Evolutionary conservation across 2,113 vertebrate species (phyloP).

Genomic region (Cinclus mexicanus): DNA sequence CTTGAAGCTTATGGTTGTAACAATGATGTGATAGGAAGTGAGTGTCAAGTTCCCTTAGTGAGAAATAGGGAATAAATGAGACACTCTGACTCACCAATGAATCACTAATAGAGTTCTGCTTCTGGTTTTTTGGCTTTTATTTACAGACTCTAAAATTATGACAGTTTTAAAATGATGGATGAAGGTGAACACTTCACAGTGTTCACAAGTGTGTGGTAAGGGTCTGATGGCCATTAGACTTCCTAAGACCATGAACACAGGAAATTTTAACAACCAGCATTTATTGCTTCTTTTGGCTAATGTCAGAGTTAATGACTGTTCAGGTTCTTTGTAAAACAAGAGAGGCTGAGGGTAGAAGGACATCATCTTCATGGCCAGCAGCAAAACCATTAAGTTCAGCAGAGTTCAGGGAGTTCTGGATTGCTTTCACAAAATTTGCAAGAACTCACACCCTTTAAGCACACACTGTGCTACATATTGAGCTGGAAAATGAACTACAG

Average conservation of each 20-base stretch:
- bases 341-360: background rate
- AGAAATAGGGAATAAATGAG: conserved; percentile 57
- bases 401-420: background rate
- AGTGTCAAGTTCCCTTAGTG: conserved; percentile 68
- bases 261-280: background rate
- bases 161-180: background rate
- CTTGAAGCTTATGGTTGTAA: conserved; percentile 58
- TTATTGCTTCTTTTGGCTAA: background rate
- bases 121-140: conserved; percentile 51
- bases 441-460: background rate
- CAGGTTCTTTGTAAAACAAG: background rate
- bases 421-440: background rate
- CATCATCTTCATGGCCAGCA: background rate
- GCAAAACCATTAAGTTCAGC: background rate
- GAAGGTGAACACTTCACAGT: background rate
- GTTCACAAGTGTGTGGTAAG: background rate
- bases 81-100: conserved; percentile 73
- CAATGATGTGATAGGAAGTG: conserved; percentile 70
- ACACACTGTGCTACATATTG: background rate
- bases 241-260: background rate
- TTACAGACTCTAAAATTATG: background rate
- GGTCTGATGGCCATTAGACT: background rate
- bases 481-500: background rate
- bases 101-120: conserved; percentile 69
- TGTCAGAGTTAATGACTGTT: background rate